Conservation (phyloP, 2,797 vertebrate genomes). For the Alcedo atthis region DNA sequence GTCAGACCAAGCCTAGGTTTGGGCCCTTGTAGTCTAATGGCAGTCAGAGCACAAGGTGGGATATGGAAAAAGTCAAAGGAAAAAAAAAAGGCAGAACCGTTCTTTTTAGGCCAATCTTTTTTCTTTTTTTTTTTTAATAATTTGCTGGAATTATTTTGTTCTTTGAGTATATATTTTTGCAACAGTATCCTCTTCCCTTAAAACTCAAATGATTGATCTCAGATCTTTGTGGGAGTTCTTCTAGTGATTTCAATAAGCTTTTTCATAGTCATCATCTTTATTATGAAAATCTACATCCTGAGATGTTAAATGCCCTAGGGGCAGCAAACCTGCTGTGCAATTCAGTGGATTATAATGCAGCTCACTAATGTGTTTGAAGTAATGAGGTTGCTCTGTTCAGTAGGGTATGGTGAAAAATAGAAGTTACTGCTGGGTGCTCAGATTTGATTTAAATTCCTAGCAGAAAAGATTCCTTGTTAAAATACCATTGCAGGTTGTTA, state of each 20-base stretch:
- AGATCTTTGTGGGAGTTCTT: neutral
- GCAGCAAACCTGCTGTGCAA: conserved; percentile 33
- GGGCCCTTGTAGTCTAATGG: neutral
- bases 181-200: neutral
- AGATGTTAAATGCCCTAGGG: neutral
- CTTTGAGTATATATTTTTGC: neutral
- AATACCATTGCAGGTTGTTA: neutral
- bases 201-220: neutral
- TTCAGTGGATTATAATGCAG: conserved; percentile 36
- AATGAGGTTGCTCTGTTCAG: conserved; percentile 54
- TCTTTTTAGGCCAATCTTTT: neutral
- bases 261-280: conserved; percentile 20
- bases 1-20: neutral
- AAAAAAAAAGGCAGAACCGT: neutral
- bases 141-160: neutral
- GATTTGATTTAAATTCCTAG: conserved; percentile 41
- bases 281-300: conserved; percentile 39
- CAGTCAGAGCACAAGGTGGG: neutral
- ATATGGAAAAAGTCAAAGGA: neutral
- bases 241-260: conserved; percentile 21
- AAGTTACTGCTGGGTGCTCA: conserved; percentile 39
- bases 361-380: conserved; percentile 24
- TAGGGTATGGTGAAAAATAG: conserved; percentile 32
- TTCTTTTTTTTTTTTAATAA: neutral
- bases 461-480: conserved; percentile 26